These are phyloP conservation scores for Epistrophe grossulariae DNA, from an alignment of 2,888 invertebrate genomes.

Conservation along the genomic window DNA sequence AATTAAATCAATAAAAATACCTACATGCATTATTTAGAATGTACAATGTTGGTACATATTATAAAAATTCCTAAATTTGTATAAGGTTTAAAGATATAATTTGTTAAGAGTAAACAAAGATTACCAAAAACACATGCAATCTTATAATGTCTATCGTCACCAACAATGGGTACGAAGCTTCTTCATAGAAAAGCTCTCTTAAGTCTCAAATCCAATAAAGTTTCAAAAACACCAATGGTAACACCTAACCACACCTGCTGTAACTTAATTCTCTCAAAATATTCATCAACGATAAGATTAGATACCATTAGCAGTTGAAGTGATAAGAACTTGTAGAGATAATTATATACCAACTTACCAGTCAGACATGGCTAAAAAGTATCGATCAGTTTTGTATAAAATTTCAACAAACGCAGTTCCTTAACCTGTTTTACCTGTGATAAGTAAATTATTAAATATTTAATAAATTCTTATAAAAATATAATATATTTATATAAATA, in stretches of 20 bases:
- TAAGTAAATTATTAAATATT: neutral
- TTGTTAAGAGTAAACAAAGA: no score
- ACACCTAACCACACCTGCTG: slow-evolving; percentile 11
- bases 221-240: neutral
- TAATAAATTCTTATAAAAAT: neutral
- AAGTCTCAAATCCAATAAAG: neutral
- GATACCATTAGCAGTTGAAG: slow-evolving; percentile 36
- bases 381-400: slow-evolving; percentile 56
- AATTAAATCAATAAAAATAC: no score
- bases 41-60: no score
- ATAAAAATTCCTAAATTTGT: no score
- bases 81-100: no score
- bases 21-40: no score
- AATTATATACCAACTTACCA: neutral
- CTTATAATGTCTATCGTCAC: neutral
- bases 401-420: slow-evolving; percentile 14
- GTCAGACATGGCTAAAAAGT: slow-evolving; percentile 11
- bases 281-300: slow-evolving; percentile 54
- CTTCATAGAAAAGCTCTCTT: neutral
- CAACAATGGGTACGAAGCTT: neutral
- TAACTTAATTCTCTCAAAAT: neutral
- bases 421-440: slow-evolving; percentile 32
- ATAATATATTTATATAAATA: neutral
- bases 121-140: no score
- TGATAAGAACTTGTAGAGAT: slow-evolving; percentile 33